Evolutionary conservation across 2,797 vertebrate genomes (phyloP), one percentile per base, ranked within the genome.

Genomic region (Hydrocynus forskahlii): DNA sequence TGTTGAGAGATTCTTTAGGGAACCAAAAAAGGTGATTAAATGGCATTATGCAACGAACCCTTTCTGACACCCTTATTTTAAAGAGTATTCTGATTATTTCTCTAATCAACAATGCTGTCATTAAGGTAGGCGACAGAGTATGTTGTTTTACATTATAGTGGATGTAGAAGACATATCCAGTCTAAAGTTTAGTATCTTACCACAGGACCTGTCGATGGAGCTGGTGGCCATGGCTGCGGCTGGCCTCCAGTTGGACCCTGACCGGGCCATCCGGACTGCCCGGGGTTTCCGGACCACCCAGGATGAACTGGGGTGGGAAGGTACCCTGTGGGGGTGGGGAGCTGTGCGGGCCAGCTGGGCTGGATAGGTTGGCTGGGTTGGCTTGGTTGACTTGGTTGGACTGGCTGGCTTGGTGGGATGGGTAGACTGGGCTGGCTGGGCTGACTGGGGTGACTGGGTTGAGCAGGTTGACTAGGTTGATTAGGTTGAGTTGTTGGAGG

Each of bases 241-340:
- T 87, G 52, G 1, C 86, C 57, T 4, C 88, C 16, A 4, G 84
- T 9, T 5, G 93, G 91, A 43, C 63, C 86, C 87, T 94, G 95
- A 50, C 91, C 91, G 0, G 94, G 94, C 94, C 94, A 95, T 14
- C 93, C 93, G 0, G 95, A 88, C 82, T 95, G 94, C 48, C 93
- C 94, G 0, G 94, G 93, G 87, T 94, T 92, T 81, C 91, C 92
- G 19, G 89, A 84, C 94, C 93, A 95, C 0, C 87, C 76, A 0
- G 89, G 87, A 19, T 81, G 69, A 0, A 84, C 80, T n/a, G 86
- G 80, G 17, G 55, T 81, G 1, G 86, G 83, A 7, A 71, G 40
- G 54, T 78, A 80, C 21, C 84, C 84, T 0, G 84, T 19, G 0
- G 75, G 78, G 25, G 38, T 7, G 1, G 84, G 85, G 6, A 78